Conservation (phyloP, 2,797 vertebrate genomes). For the Simalia tracyae region DNA sequence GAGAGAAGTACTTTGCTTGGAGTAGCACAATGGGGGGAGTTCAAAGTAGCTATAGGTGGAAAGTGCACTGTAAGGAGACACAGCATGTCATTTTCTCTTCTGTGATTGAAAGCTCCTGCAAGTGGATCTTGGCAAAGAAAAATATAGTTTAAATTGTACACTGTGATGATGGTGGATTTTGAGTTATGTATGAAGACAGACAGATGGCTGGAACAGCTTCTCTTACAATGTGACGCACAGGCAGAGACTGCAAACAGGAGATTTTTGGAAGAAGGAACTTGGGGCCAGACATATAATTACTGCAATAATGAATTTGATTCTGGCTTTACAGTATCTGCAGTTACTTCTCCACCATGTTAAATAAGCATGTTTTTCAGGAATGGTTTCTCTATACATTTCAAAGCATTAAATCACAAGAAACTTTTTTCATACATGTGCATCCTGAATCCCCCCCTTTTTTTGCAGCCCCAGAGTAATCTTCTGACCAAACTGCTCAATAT, state of each 20-base stretch:
- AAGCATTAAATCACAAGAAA: no score
- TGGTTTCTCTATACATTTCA: neutral
- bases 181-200: constrained; percentile 24
- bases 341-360: constrained; percentile 18
- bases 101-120: constrained; percentile 28
- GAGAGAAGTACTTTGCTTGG: constrained; percentile 8
- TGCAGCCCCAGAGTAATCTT: no score
- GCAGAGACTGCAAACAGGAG: neutral
- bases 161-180: constrained; percentile 29
- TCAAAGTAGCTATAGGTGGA: neutral
- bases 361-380: neutral
- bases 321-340: neutral
- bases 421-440: no score
- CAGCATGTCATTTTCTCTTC: neutral
- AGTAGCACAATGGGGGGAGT: neutral
- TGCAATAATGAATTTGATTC: neutral
- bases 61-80: neutral
- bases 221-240: neutral
- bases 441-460: no score
- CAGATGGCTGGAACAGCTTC: constrained; percentile 12
- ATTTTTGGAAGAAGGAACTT: neutral
- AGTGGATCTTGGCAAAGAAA: constrained; percentile 42
- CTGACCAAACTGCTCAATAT: no score
- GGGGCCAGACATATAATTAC: neutral
- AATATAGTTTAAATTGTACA: constrained; percentile 25